phyloP scores from a whole-genome alignment of 2,797 vertebrate genomes.

The Paratrypauchen microcephalus region DNA sequence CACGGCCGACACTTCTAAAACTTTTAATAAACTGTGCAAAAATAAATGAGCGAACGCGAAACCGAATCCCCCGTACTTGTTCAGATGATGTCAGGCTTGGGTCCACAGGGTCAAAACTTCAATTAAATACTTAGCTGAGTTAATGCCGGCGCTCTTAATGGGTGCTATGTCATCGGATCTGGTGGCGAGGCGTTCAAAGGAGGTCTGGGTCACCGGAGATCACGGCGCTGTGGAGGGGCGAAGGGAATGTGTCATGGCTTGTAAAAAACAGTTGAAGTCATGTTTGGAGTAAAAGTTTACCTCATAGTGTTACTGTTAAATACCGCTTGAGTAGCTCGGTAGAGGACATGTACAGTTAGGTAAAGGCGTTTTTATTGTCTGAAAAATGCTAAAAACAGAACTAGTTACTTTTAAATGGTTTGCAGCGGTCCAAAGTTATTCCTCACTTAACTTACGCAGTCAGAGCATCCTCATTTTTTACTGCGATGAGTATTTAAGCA shows the following conservation, averaged over 20 bases:
- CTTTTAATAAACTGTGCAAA: slow-evolving; percentile 7
- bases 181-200: not conserved
- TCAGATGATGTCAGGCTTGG: not conserved
- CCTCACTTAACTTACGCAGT: too few relatives aligned
- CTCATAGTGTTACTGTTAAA: not conserved
- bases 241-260: not conserved
- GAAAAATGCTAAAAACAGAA: too few relatives aligned
- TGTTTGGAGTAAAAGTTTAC: not conserved
- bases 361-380: too few relatives aligned
- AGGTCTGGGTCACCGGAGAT: slow-evolving; percentile 9
- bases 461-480: too few relatives aligned
- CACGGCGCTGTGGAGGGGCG: not conserved
- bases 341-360: not conserved
- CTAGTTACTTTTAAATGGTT: too few relatives aligned
- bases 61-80: not conserved
- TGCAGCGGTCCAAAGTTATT: too few relatives aligned
- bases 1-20: slow-evolving; percentile 9
- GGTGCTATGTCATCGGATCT: not conserved
- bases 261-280: slow-evolving; percentile 4
- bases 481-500: too few relatives aligned
- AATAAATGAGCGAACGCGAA: slow-evolving; percentile 6
- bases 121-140: not conserved
- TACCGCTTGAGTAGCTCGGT: not conserved
- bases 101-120: not conserved
- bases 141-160: not conserved